phyloP scores from a whole-genome alignment of 2,113 vertebrate genomes.

The Bos javanicus region DNA sequence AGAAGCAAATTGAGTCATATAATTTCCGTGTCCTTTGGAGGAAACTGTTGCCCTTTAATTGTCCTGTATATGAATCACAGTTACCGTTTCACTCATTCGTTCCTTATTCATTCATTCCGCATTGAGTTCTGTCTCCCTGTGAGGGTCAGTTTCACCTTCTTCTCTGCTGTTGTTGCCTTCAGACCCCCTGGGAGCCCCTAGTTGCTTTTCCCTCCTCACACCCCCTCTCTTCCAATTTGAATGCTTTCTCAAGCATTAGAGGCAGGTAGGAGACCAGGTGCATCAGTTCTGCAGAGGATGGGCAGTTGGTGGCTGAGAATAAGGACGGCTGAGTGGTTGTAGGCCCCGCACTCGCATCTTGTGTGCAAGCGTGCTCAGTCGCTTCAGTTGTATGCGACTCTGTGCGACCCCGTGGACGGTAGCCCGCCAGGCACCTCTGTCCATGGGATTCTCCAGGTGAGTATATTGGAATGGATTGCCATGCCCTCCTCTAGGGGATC shows the following conservation, averaged over 20 bases:
- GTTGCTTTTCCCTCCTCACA: background rate
- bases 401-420: background rate
- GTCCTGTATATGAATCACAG: too few species aligned
- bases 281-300: background rate
- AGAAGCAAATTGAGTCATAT: background rate
- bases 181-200: background rate
- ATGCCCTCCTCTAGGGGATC: background rate
- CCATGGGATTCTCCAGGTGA: background rate
- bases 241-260: background rate
- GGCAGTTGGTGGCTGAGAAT: background rate
- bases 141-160: background rate
- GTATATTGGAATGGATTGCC: background rate
- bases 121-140: background rate
- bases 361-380: background rate
- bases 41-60: background rate
- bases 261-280: rapidly evolving
- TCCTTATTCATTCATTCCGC: background rate
- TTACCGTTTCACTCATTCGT: background rate
- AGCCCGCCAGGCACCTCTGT: background rate
- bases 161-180: background rate
- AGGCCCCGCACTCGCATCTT: background rate
- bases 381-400: rapidly evolving
- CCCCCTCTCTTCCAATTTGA: background rate
- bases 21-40: background rate
- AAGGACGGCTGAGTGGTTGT: background rate